These are phyloP conservation scores for Cathartes aura DNA, from an alignment of 2,113 vertebrate species.

Conservation along the genomic window DNA sequence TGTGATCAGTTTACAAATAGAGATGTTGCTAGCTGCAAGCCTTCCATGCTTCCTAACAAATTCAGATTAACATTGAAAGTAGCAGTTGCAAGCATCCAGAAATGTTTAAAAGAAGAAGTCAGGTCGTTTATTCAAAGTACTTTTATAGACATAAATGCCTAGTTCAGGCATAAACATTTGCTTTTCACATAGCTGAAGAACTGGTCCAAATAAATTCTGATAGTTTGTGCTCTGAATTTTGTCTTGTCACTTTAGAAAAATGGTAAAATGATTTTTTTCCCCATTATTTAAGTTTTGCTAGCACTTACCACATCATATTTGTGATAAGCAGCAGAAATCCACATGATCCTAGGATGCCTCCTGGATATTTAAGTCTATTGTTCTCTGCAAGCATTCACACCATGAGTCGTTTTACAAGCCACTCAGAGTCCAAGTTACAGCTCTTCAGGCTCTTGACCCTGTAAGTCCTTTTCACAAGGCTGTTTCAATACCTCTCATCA, in stretches of 20 bases:
- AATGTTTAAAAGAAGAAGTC: not conserved
- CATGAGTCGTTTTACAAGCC: not conserved
- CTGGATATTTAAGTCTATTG: not conserved
- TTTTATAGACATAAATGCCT: not conserved
- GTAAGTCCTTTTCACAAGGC: not conserved
- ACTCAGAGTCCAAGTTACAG: not conserved
- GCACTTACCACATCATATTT: not conserved
- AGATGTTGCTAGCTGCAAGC: not conserved
- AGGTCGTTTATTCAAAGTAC: not conserved
- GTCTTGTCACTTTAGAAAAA: not conserved
- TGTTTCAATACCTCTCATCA: not conserved
- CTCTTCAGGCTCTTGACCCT: not conserved
- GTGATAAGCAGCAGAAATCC: not conserved
- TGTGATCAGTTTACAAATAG: conserved; percentile 55
- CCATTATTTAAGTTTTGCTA: not conserved
- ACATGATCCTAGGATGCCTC: not conserved
- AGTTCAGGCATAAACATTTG: not conserved
- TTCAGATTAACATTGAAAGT: not conserved
- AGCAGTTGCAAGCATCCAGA: not conserved
- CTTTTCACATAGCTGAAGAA: not conserved
- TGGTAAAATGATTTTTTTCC: rapidly evolving
- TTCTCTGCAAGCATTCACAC: not conserved
- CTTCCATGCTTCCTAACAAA: not conserved
- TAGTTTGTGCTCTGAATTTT: not conserved
- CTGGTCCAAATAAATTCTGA: not conserved